These are phyloP conservation scores for Acronicta psi DNA, from an alignment of 2,888 invertebrate species.

Conservation along the genomic window DNA sequence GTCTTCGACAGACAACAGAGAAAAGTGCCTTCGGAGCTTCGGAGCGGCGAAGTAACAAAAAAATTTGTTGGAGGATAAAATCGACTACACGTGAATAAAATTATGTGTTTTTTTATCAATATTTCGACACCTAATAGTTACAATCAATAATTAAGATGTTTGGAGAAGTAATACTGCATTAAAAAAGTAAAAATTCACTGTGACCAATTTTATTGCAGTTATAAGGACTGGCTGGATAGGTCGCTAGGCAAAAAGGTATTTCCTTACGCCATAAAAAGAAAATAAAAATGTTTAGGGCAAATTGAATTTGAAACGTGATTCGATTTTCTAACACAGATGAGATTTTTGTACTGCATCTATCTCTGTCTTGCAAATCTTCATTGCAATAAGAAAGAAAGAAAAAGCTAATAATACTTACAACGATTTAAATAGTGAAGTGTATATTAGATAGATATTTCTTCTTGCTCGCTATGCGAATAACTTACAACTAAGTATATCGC, in stretches of 20 bases:
- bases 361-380: neutral
- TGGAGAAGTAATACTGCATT: no score
- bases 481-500: no score
- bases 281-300: slow-evolving; percentile 51
- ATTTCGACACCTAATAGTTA: no score
- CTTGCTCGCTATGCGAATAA: no score
- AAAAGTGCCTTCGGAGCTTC: no score
- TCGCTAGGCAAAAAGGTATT: slow-evolving; percentile 30
- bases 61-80: no score
- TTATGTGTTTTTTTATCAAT: no score
- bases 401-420: neutral
- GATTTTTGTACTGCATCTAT: slow-evolving; percentile 13
- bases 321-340: slow-evolving; percentile 28
- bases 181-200: neutral
- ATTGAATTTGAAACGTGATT: slow-evolving; percentile 55
- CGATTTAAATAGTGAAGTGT: neutral
- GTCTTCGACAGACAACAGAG: no score
- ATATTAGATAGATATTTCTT: no score
- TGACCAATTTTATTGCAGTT: slow-evolving; percentile 1
- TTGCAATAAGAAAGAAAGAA: neutral
- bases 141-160: no score
- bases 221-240: slow-evolving; percentile 18
- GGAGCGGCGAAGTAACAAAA: no score
- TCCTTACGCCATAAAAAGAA: slow-evolving; percentile 43
- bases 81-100: no score